Conservation (phyloP, 2,113 vertebrate species). For the Tonatia bakeri region DNA sequence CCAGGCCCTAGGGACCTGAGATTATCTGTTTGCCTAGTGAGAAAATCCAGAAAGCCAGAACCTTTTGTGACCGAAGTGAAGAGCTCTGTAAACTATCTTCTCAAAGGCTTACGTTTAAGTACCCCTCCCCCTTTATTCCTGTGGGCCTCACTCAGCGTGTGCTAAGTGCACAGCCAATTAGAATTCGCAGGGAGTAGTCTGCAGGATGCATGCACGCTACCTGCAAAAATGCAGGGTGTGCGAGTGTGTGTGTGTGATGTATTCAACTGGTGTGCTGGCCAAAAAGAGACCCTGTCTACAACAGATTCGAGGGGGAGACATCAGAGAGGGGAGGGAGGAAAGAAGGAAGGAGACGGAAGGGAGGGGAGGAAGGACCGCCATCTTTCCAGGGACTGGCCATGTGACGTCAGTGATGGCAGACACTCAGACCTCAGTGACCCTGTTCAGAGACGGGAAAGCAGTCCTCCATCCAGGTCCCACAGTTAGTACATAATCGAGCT, state of each 20-base stretch:
- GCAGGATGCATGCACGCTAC: neutral
- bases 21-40: neutral
- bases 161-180: neutral
- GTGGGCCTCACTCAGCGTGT: neutral
- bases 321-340: fast-evolving
- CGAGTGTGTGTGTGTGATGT: neutral
- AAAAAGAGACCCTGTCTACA: neutral
- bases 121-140: too few relatives aligned
- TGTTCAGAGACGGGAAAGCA: fast-evolving
- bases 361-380: fast-evolving
- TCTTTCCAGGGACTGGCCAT: fast-evolving
- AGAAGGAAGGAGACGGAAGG: neutral
- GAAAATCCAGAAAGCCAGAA: neutral
- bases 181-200: neutral
- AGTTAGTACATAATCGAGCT: neutral
- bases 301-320: too few relatives aligned
- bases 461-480: neutral
- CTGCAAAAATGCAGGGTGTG: neutral
- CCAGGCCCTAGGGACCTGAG: neutral
- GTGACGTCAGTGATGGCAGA: neutral
- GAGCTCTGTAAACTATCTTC: neutral
- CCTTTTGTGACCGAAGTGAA: neutral
- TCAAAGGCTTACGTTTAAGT: neutral
- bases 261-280: neutral
- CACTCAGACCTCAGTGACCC: neutral